phyloP scores from a whole-genome alignment of 2,888 invertebrate genomes.

The Agapostemon virescens region DNA sequence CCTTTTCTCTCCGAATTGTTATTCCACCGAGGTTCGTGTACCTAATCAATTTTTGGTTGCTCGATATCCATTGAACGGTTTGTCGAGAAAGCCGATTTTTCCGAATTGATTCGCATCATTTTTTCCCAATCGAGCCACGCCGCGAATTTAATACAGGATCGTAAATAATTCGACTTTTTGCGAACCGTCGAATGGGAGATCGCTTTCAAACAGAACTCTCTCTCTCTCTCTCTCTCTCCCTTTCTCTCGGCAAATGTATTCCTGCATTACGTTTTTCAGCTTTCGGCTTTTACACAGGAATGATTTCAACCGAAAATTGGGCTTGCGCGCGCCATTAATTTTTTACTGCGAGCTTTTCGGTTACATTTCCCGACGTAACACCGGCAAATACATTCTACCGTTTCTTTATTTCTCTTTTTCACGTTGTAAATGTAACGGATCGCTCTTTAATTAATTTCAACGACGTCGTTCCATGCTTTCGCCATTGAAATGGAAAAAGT shows the following conservation, averaged over 20 bases:
- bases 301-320: conserved; percentile 36
- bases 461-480: neutral
- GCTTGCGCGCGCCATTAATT: conserved; percentile 5
- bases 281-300: conserved; percentile 20
- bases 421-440: neutral
- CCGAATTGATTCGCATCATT: conserved; percentile 8
- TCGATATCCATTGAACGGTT: neutral
- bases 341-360: conserved; percentile 16
- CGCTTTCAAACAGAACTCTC: conserved; percentile 30
- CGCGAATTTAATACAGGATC: conserved; percentile 41
- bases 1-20: neutral
- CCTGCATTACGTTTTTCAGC: conserved; percentile 29
- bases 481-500: conserved; percentile 3
- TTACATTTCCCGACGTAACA: conserved; percentile 1
- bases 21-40: too few species aligned
- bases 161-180: conserved; percentile 45
- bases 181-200: conserved; percentile 18
- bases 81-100: neutral
- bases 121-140: neutral
- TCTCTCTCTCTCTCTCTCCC: too few species aligned
- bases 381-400: neutral
- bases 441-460: neutral
- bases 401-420: neutral
- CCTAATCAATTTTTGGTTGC: neutral
- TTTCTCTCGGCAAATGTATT: conserved; percentile 39